Evolutionary conservation across 2,797 vertebrate genomes (phyloP).

Genomic region (Myiotriccus ornatus): DNA sequence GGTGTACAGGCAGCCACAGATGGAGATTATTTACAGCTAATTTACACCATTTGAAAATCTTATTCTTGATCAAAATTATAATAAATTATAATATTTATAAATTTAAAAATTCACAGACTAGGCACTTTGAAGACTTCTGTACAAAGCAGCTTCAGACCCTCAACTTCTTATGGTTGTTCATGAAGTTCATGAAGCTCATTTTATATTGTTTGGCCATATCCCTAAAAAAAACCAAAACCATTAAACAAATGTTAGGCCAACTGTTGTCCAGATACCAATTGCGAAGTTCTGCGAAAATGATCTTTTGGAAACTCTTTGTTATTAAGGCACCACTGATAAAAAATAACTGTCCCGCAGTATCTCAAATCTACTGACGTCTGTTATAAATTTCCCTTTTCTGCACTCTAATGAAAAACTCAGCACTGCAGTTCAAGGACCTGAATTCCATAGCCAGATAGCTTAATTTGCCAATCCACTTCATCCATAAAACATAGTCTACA

Average conservation of each 20-base stretch:
- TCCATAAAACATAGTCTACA: constrained; percentile 43
- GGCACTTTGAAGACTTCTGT: background rate
- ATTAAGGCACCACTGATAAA: constrained; percentile 59
- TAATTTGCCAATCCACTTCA: constrained; percentile 46
- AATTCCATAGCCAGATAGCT: constrained; percentile 29
- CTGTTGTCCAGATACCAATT: background rate
- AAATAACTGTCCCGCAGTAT: constrained; percentile 15
- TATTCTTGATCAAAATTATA: background rate
- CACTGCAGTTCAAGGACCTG: constrained; percentile 37
- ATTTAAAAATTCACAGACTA: background rate
- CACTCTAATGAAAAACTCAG: background rate
- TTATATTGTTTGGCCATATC: background rate
- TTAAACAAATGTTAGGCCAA: background rate
- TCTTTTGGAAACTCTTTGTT: constrained; percentile 53
- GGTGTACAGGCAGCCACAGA: background rate
- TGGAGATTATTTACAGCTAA: background rate
- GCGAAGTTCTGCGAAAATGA: constrained; percentile 32
- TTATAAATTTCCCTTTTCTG: constrained; percentile 57
- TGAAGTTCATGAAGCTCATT: background rate
- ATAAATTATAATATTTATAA: background rate
- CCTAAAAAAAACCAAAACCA: background rate
- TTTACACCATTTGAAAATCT: background rate
- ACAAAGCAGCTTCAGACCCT: background rate
- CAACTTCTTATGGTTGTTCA: background rate
- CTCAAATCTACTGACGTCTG: constrained; percentile 17